Conservation (phyloP, 1,140 invertebrate genomes). For the Laodelphax striatellus region DNA sequence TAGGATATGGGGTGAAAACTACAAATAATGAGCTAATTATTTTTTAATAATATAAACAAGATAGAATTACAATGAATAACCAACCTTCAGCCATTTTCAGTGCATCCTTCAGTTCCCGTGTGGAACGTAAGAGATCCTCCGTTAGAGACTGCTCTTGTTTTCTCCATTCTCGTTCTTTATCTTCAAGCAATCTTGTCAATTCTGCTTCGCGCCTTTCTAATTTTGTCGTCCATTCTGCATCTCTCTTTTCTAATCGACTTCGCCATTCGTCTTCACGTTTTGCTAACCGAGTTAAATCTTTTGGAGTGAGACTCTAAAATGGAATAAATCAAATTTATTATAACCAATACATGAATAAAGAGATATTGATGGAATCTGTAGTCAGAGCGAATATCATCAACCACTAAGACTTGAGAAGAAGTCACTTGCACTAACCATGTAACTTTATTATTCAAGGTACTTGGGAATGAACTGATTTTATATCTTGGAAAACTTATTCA, state of each 20-base stretch:
- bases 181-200: conserved; percentile 34
- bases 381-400: no score
- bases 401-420: no score
- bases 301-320: conserved; percentile 27
- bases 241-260: conserved; percentile 38
- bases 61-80: background rate
- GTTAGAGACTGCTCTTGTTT: conserved; percentile 44
- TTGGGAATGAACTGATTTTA: no score
- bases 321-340: background rate
- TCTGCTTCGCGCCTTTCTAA: conserved; percentile 43
- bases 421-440: no score
- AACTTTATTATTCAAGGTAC: no score
- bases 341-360: no score
- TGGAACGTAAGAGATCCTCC: conserved; percentile 34
- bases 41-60: no score
- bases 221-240: conserved; percentile 41
- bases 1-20: no score
- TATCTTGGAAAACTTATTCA: no score
- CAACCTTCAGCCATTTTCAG: conserved; percentile 50
- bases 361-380: no score
- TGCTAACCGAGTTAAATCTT: conserved; percentile 35
- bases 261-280: conserved; percentile 41
- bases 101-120: conserved; percentile 43
- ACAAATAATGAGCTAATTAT: no score
- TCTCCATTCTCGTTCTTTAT: conserved; percentile 53